phyloP scores from a whole-genome alignment of 2,113 vertebrate species.

The Nannobrachium achirus region DNA sequence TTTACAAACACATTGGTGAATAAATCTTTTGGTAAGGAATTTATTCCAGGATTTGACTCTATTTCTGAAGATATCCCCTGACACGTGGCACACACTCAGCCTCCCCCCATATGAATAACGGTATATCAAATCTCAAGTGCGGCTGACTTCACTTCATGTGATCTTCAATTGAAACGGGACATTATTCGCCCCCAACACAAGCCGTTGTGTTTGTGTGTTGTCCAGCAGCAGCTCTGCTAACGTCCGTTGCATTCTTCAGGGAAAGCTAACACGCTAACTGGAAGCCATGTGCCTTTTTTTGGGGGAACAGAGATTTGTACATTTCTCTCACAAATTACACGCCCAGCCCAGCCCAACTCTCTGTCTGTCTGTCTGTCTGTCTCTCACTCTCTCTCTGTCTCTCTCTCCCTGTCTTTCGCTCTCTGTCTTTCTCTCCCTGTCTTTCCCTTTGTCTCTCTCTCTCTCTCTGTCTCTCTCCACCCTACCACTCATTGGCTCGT shows the following conservation, averaged over 20 bases:
- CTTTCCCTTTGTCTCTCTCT: not conserved
- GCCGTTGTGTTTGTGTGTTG: not conserved
- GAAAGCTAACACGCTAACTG: conserved; percentile 17
- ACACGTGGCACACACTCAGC: too few species aligned
- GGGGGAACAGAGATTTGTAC: conserved; percentile 10
- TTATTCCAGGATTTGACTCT: too few species aligned
- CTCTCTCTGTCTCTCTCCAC: conserved; percentile 8
- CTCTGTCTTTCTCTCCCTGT: not conserved
- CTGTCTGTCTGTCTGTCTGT: not conserved
- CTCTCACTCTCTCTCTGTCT: not conserved
- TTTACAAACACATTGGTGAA: too few species aligned
- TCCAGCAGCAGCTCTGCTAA: not conserved
- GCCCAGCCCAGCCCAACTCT: not conserved
- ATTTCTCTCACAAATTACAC: conserved; percentile 29
- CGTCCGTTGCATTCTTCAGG: not conserved
- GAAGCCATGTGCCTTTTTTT: conserved; percentile 4
- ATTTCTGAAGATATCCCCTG: too few species aligned
- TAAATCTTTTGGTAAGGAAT: too few species aligned
- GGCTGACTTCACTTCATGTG: not conserved
- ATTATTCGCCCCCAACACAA: not conserved
- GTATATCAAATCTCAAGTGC: too few species aligned
- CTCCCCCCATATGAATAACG: too few species aligned
- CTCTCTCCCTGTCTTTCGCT: conserved; percentile 20
- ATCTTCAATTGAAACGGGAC: not conserved
- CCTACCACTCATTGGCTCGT: not conserved